phyloP scores from a whole-genome alignment of 2,797 vertebrate species.

The Semotilus atromaculatus region DNA sequence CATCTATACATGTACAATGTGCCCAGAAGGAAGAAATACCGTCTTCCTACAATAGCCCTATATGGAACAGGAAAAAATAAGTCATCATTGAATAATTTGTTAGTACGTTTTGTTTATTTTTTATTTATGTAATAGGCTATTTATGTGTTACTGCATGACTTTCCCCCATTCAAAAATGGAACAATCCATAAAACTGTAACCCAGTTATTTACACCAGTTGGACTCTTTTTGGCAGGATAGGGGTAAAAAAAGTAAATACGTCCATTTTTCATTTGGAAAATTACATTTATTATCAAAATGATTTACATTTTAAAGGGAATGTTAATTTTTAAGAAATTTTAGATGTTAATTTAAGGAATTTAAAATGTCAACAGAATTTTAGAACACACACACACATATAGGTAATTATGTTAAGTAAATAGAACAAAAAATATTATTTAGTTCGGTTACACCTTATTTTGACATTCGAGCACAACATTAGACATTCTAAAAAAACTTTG shows the following conservation, averaged over 20 bases:
- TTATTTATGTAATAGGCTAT: not conserved
- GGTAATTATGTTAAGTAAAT: not conserved
- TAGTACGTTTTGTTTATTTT: not conserved
- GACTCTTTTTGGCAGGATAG: not conserved
- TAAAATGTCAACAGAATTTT: no score
- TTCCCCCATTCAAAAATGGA: not conserved
- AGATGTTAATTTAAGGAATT: no score
- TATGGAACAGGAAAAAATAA: not conserved
- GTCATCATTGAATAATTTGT: not conserved
- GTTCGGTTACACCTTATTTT: no score
- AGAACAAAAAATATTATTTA: not conserved
- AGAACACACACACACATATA: no score
- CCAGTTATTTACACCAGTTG: not conserved
- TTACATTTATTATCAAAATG: not conserved
- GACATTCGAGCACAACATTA: no score
- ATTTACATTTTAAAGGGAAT: no score
- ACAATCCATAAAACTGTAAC: not conserved
- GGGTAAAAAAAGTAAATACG: not conserved
- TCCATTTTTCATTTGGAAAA: not conserved
- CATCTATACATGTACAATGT: slow-evolving; percentile 97
- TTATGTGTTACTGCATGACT: not conserved
- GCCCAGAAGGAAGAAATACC: slow-evolving; percentile 96
- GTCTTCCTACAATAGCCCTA: slow-evolving; percentile 91
- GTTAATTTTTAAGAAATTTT: no score
- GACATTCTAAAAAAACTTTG: no score